Evolutionary conservation across 1,140 invertebrate genomes (phyloP), one percentile per base, ranked within the genome.

Genomic region (Cherax quadricarinatus): DNA sequence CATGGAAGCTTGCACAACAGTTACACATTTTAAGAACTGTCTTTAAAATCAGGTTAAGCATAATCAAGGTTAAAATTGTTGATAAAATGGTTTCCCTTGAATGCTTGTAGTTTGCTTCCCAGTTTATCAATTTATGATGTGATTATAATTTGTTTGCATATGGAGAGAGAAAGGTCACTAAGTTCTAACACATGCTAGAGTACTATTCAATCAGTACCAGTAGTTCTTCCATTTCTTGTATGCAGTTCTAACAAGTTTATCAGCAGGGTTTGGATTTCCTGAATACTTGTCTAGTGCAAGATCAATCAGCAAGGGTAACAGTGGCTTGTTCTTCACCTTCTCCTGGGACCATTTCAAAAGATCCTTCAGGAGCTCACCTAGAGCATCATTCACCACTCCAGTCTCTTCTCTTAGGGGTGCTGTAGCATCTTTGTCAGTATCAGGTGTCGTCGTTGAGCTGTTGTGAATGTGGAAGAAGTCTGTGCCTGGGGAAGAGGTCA

Each of bases 191-290:
- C n/a, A 57, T 66, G 62, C 4, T 18, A 6, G 62, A 66, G 62
- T 18, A 66, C 62, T 66, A 57, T 57, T 10, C 14, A 21, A 18
- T 87, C 73, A 87, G 41, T 82, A 89, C 53, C 78, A 62, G 53
- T 89, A 81, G 53, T 89, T 89, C 53, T 62, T 89, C 87, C 87
- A 89, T n/a, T 89, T 89, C 75, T 89, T 89, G 79, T 89, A 89
- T 10, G 87, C 79, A 1, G 41, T 51, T n/a, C 24, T 82, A 53
- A 89, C 87, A 16, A 89, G 41, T 49, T 89, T 89, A 48, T 89
- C 87, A 9, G 87, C 87, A 14, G 87, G 87, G 53, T 89, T 89
- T 75, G 30, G 10, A 60, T 89, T 82, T 24, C 87, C 87, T 24
- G 14, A 7, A 51, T 89, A 89, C 70, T 60, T 82, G 30, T 89